Conservation (phyloP, 2,797 vertebrate species). For the Chelon auratus region DNA sequence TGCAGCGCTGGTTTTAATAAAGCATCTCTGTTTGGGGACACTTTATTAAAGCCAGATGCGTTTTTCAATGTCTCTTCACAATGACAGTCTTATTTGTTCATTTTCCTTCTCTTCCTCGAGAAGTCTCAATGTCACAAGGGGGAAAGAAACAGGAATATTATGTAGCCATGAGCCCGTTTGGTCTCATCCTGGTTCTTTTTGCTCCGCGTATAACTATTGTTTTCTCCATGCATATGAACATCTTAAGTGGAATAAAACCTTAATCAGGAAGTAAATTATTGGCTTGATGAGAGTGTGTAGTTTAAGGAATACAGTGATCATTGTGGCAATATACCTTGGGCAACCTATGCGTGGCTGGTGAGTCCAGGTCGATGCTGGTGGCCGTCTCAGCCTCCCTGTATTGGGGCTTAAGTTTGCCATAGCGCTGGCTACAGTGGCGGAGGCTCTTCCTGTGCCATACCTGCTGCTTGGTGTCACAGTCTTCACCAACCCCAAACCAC, state of each 20-base stretch:
- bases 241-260: neutral
- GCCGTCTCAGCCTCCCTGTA: slow-evolving; percentile 89
- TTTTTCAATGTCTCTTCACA: slow-evolving; percentile 6
- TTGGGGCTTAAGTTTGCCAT: slow-evolving; percentile 94
- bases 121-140: neutral
- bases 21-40: neutral
- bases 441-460: slow-evolving; percentile 96
- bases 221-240: neutral
- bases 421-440: slow-evolving; percentile 96
- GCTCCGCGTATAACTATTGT: neutral
- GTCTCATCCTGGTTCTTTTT: slow-evolving; percentile 3
- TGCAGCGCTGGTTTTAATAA: slow-evolving; percentile 18
- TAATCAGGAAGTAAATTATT: neutral
- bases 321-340: slow-evolving; percentile 86
- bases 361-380: slow-evolving; percentile 90
- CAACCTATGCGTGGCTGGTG: slow-evolving; percentile 88
- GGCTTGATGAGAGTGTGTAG: neutral
- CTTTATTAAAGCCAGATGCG: slow-evolving; percentile 32
- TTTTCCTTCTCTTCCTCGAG: neutral
- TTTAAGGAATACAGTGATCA: neutral
- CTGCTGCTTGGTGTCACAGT: slow-evolving; percentile 91
- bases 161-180: neutral
- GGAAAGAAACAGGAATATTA: neutral
- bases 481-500: slow-evolving; percentile 94
- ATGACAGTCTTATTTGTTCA: slow-evolving; percentile 1